These are phyloP conservation scores for Eupeodes latifasciatus DNA, from an alignment of 2,888 invertebrate species.

Conservation along the genomic window DNA sequence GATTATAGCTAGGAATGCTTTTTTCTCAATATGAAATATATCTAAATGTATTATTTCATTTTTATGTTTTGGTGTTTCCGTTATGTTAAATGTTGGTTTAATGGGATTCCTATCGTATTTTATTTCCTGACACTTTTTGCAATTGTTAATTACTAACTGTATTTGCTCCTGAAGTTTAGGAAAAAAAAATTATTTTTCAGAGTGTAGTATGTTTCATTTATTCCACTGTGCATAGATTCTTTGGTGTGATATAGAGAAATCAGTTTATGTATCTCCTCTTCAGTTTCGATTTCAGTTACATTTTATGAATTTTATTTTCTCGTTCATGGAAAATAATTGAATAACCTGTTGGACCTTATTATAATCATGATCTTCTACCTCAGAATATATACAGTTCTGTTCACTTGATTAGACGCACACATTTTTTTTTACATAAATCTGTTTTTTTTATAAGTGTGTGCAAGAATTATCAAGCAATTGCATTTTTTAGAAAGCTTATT, in stretches of 20 bases:
- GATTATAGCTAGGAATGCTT: background rate
- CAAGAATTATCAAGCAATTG: too few species aligned
- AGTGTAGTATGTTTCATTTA: background rate
- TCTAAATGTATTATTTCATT: constrained; percentile 9
- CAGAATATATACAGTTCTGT: too few species aligned
- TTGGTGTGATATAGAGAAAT: background rate
- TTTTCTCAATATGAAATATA: constrained; percentile 6
- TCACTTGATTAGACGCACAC: too few species aligned
- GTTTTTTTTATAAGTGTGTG: too few species aligned
- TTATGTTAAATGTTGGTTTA: background rate
- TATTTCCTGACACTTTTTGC: background rate
- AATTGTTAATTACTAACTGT: background rate
- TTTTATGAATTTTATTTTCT: too few species aligned
- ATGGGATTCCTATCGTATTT: constrained; percentile 40
- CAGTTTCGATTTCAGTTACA: background rate
- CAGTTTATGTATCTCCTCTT: background rate
- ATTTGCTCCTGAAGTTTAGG: too few species aligned
- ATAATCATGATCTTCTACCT: constrained; percentile 43
- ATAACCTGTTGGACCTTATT: constrained; percentile 60
- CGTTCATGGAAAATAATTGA: background rate
- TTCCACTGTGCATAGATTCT: constrained; percentile 20
- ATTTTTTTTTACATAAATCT: too few species aligned
- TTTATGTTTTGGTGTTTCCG: constrained; percentile 13
- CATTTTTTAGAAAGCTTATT: too few species aligned
- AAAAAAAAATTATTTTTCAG: too few species aligned